Percentiles rank a stretch among this genome's conserved stretches.
Evolutionary conservation across 1,140 invertebrate species (phyloP).

Genomic region (Cephus cinctus): DNA sequence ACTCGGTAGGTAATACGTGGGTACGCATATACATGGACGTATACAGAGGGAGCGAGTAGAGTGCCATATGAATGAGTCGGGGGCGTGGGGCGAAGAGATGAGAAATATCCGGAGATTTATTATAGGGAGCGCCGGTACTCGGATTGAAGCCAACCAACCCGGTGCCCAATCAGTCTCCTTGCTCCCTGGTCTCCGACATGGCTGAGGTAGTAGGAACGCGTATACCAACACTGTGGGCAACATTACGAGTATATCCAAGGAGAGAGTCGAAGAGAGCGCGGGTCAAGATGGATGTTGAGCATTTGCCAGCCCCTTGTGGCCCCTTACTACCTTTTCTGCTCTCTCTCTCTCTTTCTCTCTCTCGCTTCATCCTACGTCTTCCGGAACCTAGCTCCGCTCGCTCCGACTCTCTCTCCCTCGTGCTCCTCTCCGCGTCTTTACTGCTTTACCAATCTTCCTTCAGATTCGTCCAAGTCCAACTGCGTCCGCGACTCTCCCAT

Average conservation of each 20-base stretch:
- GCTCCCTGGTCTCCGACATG: no score
- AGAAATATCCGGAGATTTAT: slow-evolving; percentile 15
- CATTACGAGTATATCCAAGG: neutral
- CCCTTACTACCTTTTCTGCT: neutral
- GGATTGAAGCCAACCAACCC: slow-evolving; percentile 1
- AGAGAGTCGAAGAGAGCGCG: neutral
- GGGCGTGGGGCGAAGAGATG: slow-evolving; percentile 6
- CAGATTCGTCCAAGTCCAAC: neutral
- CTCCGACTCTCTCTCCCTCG: slow-evolving; percentile 1
- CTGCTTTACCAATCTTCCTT: neutral
- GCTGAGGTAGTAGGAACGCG: neutral
- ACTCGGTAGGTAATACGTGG: neutral
- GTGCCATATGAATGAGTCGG: no score
- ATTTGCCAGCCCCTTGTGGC: neutral
- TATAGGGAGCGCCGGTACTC: slow-evolving; percentile 4
- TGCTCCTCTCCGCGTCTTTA: neutral
- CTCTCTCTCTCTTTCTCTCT: neutral
- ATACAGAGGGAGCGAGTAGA: no score
- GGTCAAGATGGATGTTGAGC: neutral
- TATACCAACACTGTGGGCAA: neutral
- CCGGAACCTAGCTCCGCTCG: neutral
- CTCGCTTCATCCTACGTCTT: neutral
- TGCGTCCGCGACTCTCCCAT: slow-evolving; percentile 3
- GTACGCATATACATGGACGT: neutral
- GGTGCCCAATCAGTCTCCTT: slow-evolving; percentile 10